Evolutionary conservation across 2,113 vertebrate genomes (phyloP).

Genomic region (Amblyornis subalaris): DNA sequence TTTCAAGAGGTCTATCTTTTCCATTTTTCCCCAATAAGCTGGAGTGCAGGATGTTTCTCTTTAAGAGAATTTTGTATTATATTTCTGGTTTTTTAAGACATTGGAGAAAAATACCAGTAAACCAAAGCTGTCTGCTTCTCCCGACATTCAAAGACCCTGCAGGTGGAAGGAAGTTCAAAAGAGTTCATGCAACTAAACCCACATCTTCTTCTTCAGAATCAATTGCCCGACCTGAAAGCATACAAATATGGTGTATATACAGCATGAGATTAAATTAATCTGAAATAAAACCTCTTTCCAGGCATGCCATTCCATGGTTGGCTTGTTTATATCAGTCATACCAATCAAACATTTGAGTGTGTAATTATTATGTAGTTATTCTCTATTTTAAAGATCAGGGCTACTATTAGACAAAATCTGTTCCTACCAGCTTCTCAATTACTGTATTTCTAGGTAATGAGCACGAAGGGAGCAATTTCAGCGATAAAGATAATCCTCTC

Average conservation of each 20-base stretch:
- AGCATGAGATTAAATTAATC: neutral
- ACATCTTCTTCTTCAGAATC: constrained; percentile 21
- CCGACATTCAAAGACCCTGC: constrained; percentile 11
- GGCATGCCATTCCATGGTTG: neutral
- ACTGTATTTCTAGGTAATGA: constrained; percentile 60
- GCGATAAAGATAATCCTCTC: constrained; percentile 55
- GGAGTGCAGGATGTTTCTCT: neutral
- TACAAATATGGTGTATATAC: neutral
- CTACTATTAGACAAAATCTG: constrained; percentile 54
- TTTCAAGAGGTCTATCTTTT: neutral
- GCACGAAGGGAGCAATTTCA: constrained; percentile 64
- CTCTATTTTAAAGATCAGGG: constrained; percentile 20
- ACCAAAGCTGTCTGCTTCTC: neutral
- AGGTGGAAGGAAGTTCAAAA: constrained; percentile 42
- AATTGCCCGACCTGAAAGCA: neutral
- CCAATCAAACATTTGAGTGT: neutral
- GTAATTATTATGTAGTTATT: constrained; percentile 49
- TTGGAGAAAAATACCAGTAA: neutral
- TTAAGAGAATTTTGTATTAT: neutral
- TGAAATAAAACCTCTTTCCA: constrained; percentile 12
- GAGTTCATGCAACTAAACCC: constrained; percentile 37
- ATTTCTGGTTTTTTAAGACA: neutral
- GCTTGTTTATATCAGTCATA: neutral
- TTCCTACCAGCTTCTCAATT: constrained; percentile 57
- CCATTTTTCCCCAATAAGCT: neutral